Evolutionary conservation across 2,888 invertebrate genomes (phyloP), one percentile per base, ranked within the genome.

Genomic region (Polydesmus complanatus): DNA sequence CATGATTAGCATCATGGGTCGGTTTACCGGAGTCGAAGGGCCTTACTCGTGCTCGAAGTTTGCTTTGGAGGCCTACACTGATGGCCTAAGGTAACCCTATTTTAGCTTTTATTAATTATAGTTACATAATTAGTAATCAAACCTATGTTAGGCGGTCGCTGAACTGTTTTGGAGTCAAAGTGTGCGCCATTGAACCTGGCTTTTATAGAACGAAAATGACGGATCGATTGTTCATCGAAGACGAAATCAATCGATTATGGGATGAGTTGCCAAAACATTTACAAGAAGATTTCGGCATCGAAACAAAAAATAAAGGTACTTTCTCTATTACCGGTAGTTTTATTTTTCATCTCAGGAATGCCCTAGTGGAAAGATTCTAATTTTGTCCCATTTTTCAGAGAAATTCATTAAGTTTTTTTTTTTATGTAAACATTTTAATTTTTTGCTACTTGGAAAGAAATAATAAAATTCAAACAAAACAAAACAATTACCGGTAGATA

Each of bases 11-110:
- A 61, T 61, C 22, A 61, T 61, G 61, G 61, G 61, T 14, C 27
- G 56, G n/a, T 61, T 56, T 37, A 61, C 51, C 1, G 23, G 58
- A 27, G 61, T 55, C n/a, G 57, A 51, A 18, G 61, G 61, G 3
- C 61, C 61, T 21, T 61, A 61, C 26, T 61, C 61, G 19, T 61
- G 51, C 8, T 61, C 61, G 51, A 61, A 61, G 19, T 61, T 49
- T 47, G 61, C 61, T 3, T 27, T 61, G 21, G 61, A 61, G 57
- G 61, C 61, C 27, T 61, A 61, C 37, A 51, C 49, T 27, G 61
- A 61, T 57, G 61, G 61, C 5, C 52, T 61, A 3, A 47, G 61
- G 61, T 61, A 25, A 27, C 37, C 18, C 19, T 19, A 11, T 25
- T 14, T 11, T 47, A 18, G 25, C n/a, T 55, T 5, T 8, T 19